Evolutionary conservation across 2,113 vertebrate species (phyloP).

Genomic region (Halcyon senegalensis): DNA sequence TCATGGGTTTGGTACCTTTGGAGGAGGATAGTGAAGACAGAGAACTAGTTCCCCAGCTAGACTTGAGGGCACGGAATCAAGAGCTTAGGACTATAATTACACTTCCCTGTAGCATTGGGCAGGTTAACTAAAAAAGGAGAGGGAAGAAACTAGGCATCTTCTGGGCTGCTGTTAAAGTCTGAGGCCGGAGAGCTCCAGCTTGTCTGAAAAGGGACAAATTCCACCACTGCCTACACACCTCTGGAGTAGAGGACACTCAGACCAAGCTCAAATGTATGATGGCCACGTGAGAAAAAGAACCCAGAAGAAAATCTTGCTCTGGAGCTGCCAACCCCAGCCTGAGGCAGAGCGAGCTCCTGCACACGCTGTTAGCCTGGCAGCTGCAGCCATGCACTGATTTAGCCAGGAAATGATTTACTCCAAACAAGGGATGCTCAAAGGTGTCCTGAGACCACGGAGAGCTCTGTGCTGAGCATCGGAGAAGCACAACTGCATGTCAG

Average conservation of each 20-base stretch:
- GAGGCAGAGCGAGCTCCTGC: background rate
- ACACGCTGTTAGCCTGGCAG: background rate
- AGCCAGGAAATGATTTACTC: background rate
- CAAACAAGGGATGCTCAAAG: background rate
- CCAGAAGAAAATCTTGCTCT: background rate
- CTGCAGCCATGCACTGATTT: accelerated
- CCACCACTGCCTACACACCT: accelerated
- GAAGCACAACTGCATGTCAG: background rate
- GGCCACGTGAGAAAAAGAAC: background rate
- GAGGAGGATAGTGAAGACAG: background rate
- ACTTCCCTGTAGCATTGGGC: accelerated
- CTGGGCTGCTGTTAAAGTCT: background rate
- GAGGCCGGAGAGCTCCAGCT: background rate
- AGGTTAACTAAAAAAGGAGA: background rate
- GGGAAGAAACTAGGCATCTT: background rate
- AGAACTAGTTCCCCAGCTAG: background rate
- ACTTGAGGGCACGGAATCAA: background rate
- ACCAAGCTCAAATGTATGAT: background rate
- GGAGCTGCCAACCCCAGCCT: background rate
- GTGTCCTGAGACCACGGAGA: background rate
- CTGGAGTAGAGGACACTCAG: accelerated
- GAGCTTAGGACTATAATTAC: background rate
- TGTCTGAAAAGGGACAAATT: background rate
- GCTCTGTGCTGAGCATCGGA: background rate
- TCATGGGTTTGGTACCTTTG: background rate